Evolutionary conservation across 2,113 vertebrate species (phyloP).

Genomic region (Thamnophis sirtalis): DNA sequence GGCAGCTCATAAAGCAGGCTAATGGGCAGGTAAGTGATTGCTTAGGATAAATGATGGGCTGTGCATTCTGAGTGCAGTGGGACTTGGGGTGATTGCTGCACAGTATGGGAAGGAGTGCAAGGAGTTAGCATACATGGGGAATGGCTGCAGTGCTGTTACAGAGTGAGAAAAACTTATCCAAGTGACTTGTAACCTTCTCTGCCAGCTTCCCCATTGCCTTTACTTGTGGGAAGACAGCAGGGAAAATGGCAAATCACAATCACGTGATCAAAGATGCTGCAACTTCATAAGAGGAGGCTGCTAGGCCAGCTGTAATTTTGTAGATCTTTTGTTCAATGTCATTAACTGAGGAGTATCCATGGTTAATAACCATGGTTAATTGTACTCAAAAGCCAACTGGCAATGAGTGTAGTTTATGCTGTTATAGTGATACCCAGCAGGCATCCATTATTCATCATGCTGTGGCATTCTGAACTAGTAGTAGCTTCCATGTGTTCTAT

Average conservation of each 20-base stretch:
- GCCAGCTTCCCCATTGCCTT: neutral
- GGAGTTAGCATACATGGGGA: no score
- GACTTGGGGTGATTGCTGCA: neutral
- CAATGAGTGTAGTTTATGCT: neutral
- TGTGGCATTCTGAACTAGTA: neutral
- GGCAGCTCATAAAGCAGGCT: neutral
- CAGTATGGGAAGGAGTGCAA: neutral
- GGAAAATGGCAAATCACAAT: neutral
- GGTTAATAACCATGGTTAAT: neutral
- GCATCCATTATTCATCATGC: neutral
- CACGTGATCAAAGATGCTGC: neutral
- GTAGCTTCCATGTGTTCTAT: neutral
- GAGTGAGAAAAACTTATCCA: neutral
- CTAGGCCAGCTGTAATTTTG: neutral
- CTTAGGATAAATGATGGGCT: neutral
- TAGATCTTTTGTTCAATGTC: neutral
- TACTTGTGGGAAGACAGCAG: neutral
- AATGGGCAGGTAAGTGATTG: neutral
- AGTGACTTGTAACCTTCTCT: neutral
- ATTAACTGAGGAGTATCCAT: neutral
- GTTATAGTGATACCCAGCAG: neutral
- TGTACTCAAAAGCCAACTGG: neutral
- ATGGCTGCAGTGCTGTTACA: neutral
- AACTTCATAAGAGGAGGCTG: neutral
- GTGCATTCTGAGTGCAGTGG: neutral